These are phyloP conservation scores for Xyliphius kryptos DNA, from an alignment of 2,113 vertebrate species.

Conservation along the genomic window DNA sequence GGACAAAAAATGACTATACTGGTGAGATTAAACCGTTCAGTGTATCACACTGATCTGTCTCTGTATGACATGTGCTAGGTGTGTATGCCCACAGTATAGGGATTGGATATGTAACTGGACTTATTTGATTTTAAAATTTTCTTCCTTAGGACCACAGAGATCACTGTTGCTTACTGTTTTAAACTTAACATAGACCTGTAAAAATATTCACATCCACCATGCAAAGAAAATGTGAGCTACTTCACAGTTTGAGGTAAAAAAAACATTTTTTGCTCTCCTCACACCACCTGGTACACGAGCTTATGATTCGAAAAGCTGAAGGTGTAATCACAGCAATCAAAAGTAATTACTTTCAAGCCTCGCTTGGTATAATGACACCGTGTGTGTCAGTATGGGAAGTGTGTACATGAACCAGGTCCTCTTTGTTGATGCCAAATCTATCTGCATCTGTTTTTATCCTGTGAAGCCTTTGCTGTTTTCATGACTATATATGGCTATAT, in stretches of 20 bases:
- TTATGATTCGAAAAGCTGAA: conserved; percentile 6
- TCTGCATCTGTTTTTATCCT: conserved; percentile 16
- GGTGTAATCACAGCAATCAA: conserved; percentile 30
- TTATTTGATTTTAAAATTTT: too few species aligned
- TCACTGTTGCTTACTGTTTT: conserved; percentile 5
- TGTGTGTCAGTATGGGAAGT: conserved; percentile 11
- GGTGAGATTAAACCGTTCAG: too few species aligned
- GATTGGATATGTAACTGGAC: too few species aligned
- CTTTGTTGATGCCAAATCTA: conserved; percentile 17
- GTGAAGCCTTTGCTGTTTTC: conserved; percentile 16
- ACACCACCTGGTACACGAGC: not conserved
- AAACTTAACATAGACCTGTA: conserved; percentile 39
- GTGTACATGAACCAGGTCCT: not conserved
- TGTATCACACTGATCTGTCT: too few species aligned
- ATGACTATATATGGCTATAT: conserved; percentile 45
- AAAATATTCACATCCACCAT: not conserved
- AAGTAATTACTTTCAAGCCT: conserved; percentile 21
- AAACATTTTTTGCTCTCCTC: not conserved
- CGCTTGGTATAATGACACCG: conserved; percentile 15
- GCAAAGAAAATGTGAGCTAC: too few species aligned
- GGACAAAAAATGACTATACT: too few species aligned
- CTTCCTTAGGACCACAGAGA: conserved; percentile 25
- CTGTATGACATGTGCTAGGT: too few species aligned
- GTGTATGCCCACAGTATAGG: too few species aligned
- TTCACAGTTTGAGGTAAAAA: too few species aligned